Evolutionary conservation across 1,140 invertebrate species (phyloP).

Genomic region (Trichoplusia ni): DNA sequence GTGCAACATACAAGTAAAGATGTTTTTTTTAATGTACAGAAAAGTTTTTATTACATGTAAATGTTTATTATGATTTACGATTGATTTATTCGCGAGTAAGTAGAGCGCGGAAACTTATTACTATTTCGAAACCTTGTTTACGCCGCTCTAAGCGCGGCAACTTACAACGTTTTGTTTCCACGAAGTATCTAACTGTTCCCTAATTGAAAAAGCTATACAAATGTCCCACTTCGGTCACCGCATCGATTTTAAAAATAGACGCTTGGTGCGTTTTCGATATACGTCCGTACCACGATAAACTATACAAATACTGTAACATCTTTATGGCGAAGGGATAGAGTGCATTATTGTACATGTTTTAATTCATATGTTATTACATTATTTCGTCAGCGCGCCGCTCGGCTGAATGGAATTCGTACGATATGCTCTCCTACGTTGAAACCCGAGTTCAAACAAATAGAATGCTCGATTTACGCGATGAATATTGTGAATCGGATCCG

Average conservation of each 20-base stretch:
- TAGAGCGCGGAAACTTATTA: too few species aligned
- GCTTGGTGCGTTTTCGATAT: slow-evolving; percentile 65
- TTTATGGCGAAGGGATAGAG: slow-evolving; percentile 43
- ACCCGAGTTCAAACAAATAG: slow-evolving; percentile 59
- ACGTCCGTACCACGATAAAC: slow-evolving; percentile 51
- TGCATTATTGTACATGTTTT: slow-evolving; percentile 39
- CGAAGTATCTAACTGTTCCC: slow-evolving; percentile 47
- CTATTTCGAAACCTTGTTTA: too few species aligned
- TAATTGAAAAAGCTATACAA: slow-evolving; percentile 64
- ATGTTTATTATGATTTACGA: too few species aligned
- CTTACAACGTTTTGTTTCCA: slow-evolving; percentile 13
- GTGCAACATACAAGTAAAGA: not conserved
- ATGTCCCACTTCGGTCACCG: slow-evolving; percentile 69
- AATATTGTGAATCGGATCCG: slow-evolving; percentile 50
- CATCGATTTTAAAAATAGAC: slow-evolving; percentile 77
- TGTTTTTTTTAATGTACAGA: not conserved
- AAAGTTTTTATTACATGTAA: not conserved
- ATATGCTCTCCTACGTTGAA: slow-evolving; percentile 54
- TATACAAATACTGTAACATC: slow-evolving; percentile 33
- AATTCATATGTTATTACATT: slow-evolving; percentile 42
- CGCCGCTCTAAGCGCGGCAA: not conserved
- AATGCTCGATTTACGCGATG: slow-evolving; percentile 53
- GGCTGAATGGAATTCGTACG: slow-evolving; percentile 65
- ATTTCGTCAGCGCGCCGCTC: slow-evolving; percentile 38
- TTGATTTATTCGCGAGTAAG: too few species aligned